Percentiles rank a stretch among this genome's conserved stretches.
phyloP scores from a whole-genome alignment of 2,113 vertebrate genomes.

The Gorsachius goisagi region DNA sequence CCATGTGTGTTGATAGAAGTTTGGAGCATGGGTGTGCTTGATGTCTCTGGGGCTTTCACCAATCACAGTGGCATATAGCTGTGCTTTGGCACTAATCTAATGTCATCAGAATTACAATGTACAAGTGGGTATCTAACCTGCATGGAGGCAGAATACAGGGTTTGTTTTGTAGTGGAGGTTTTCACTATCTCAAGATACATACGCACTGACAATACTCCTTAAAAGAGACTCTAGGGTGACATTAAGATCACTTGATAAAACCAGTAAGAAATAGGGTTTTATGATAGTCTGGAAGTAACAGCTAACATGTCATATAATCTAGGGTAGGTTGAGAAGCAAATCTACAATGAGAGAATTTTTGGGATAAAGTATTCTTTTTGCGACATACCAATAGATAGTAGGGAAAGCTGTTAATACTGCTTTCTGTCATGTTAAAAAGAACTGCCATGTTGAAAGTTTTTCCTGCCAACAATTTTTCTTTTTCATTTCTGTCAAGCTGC shows the following conservation, averaged over 20 bases:
- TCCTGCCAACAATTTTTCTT: neutral
- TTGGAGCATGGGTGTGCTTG: neutral
- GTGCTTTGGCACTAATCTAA: neutral
- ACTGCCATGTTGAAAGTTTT: neutral
- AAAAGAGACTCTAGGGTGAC: neutral
- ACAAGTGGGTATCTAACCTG: neutral
- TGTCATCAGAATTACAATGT: neutral
- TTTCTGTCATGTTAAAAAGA: neutral
- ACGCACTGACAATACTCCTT: neutral
- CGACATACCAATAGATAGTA: neutral
- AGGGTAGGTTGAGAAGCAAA: neutral
- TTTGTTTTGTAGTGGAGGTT: neutral
- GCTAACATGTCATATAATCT: neutral
- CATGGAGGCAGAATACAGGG: neutral
- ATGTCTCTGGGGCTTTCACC: too few species aligned
- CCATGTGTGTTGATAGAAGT: neutral
- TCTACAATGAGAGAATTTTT: neutral
- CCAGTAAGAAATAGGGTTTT: neutral
- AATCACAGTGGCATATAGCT: neutral
- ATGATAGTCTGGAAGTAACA: neutral
- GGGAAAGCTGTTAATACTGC: neutral
- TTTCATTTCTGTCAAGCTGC: conserved; percentile 68
- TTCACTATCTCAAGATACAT: neutral
- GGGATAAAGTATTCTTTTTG: neutral
- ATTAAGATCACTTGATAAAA: neutral